phyloP scores from a whole-genome alignment of 2,113 vertebrate genomes.

The Junco hyemalis region DNA sequence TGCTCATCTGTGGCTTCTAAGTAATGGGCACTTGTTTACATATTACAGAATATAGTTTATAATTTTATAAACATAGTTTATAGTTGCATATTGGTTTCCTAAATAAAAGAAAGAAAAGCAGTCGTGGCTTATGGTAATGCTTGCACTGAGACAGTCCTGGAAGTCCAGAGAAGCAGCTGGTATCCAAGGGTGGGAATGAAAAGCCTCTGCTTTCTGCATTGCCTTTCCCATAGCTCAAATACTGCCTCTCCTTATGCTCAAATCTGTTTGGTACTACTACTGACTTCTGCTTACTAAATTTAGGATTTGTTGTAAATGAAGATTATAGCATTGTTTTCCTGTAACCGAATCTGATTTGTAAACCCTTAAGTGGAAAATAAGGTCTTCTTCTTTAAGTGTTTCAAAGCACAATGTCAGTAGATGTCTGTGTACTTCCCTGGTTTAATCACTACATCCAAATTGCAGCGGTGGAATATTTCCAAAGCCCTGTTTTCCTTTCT shows the following conservation, averaged over 20 bases:
- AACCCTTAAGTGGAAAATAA: not conserved
- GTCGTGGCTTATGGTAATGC: not conserved
- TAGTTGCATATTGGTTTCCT: slow-evolving; percentile 59
- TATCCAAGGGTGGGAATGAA: not conserved
- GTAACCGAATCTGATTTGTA: not conserved
- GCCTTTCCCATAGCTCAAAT: not conserved
- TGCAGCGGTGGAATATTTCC: not conserved
- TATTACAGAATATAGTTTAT: slow-evolving; percentile 61
- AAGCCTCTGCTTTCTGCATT: not conserved
- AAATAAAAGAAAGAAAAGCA: slow-evolving; percentile 41
- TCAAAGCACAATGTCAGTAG: not conserved
- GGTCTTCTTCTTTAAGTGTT: not conserved
- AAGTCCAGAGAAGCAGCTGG: not conserved
- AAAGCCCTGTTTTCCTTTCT: not conserved
- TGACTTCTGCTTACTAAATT: not conserved
- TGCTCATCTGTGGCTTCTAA: slow-evolving; percentile 42
- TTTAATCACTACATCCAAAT: not conserved
- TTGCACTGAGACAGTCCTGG: not conserved
- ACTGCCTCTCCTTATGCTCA: not conserved
- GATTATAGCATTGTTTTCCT: not conserved
- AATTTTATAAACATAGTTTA: slow-evolving; percentile 66
- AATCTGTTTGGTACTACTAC: not conserved
- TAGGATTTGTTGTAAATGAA: not conserved
- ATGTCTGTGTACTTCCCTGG: not conserved
- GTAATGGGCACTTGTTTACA: slow-evolving; percentile 56